Evolutionary conservation across 2,888 invertebrate species (phyloP).

Genomic region (Campoplex capitator): DNA sequence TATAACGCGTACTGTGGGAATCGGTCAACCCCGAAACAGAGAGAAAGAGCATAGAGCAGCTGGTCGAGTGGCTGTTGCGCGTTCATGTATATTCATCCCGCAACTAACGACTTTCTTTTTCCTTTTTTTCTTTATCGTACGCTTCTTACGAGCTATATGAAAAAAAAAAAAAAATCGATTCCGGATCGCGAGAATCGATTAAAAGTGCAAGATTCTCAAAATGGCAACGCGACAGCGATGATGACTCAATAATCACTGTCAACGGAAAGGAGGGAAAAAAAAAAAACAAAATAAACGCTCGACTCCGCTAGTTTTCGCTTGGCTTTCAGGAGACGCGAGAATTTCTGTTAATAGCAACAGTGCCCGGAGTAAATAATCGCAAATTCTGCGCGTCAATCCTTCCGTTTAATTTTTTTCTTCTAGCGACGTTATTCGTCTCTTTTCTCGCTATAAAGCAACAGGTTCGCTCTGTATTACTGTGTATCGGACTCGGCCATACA

Average conservation of each 20-base stretch:
- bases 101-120: slow-evolving; percentile 3
- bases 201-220: too few species aligned
- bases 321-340: background rate
- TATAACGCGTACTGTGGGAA: slow-evolving; percentile 40
- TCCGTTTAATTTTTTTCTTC: background rate
- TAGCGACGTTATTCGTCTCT: too few species aligned
- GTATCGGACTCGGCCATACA: slow-evolving; percentile 57
- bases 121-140: too few species aligned
- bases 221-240: background rate
- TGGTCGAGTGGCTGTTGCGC: slow-evolving; percentile 43
- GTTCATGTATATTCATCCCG: slow-evolving; percentile 8
- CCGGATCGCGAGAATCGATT: too few species aligned
- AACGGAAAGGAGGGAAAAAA: background rate
- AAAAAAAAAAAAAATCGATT: background rate
- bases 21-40: slow-evolving; percentile 36
- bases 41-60: slow-evolving; percentile 27
- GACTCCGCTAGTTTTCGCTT: background rate
- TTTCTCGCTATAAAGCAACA: too few species aligned
- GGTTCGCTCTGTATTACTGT: slow-evolving; percentile 39
- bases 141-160: background rate
- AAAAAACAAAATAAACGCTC: too few species aligned
- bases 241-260: slow-evolving; percentile 7
- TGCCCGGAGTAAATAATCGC: slow-evolving; percentile 34
- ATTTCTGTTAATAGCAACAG: slow-evolving; percentile 14
- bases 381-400: slow-evolving; percentile 17